A percentile compares a stretch with the other conserved stretches of the same genome.
Conservation (phyloP, 1,140 invertebrate species). For the Brachionus angularis region DNA sequence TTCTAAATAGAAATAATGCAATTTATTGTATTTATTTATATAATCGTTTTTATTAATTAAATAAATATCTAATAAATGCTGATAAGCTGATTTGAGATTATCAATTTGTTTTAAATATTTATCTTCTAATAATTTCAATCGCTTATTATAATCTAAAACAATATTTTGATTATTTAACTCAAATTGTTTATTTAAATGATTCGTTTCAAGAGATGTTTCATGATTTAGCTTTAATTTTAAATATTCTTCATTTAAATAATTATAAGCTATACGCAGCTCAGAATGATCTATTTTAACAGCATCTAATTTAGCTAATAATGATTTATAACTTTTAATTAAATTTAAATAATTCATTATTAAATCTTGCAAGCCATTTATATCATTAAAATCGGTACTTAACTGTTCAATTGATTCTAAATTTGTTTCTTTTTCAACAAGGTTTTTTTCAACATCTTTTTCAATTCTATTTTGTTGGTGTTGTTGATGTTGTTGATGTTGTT, state of each 20-base stretch:
- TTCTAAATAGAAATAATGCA: not conserved
- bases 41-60: not conserved
- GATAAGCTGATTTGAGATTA: constrained; percentile 32
- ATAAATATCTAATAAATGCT: not conserved
- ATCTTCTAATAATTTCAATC: too few species aligned
- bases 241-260: constrained; percentile 27
- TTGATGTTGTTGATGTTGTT: not conserved
- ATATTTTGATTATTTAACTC: not conserved
- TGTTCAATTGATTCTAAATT: too few species aligned
- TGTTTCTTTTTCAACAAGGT: too few species aligned
- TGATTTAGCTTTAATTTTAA: not conserved
- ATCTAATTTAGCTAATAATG: constrained; percentile 41
- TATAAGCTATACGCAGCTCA: constrained; percentile 1
- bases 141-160: too few species aligned
- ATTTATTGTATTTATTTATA: not conserved
- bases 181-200: too few species aligned
- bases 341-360: constrained; percentile 38
- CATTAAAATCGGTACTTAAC: constrained; percentile 41
- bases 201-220: too few species aligned
- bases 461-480: too few species aligned
- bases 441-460: too few species aligned
- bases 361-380: constrained; percentile 37
- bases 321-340: constrained; percentile 37
- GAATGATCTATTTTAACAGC: constrained; percentile 40
- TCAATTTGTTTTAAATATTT: not conserved